Evolutionary conservation across 2,888 invertebrate species (phyloP), one percentile per base, ranked within the genome.

Genomic region (Lottia scabra): DNA sequence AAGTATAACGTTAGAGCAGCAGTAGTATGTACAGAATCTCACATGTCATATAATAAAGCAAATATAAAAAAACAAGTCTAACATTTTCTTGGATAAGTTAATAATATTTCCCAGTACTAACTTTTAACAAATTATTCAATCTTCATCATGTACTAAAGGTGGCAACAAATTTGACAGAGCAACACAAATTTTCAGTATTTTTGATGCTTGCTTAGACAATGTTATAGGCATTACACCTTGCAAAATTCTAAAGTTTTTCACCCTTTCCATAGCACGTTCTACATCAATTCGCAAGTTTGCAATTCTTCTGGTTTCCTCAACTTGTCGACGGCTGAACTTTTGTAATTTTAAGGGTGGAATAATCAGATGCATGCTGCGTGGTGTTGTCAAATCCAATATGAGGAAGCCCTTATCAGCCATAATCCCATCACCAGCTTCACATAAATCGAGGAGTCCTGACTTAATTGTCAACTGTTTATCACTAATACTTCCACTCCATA

Each of bases 351-450:
- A n/a, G 56, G 56, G 19, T 56, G 19, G 19, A 19, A 56, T 56
- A 13, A 19, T 56, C 56, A 79, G n/a, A 12, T 67, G 26, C 13
- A 74, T 56, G 3, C 68, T 67, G 43, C 26, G 63, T 30, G 72
- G 68, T 46, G 68, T 67, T 23, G 75, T 69, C 27, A 74, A 43
- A 45, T 78, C 76, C 4, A 65, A 13, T 16, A 78, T 76, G n/a
- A 67, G 15, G 65, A 80, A 79, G 0, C 77, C 78, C 43, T 76
- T 79, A 44, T 79, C 79, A 10, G 74, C 79, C 78, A 80, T 80
- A 0, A 80, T 73, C 26, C 67, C 68, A 69, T 80, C 78, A 27
- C 77, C 77, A 26, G 63, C 8, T 63, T 80, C 77, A 64, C 69
- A 70, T 26, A 73, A 45, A 45, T 74, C 74, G 1, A 78, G 19